A percentile compares a stretch with the other conserved stretches of the same genome.
Conservation (phyloP, 2,888 invertebrate genomes). For the Cheilosia grossa region DNA sequence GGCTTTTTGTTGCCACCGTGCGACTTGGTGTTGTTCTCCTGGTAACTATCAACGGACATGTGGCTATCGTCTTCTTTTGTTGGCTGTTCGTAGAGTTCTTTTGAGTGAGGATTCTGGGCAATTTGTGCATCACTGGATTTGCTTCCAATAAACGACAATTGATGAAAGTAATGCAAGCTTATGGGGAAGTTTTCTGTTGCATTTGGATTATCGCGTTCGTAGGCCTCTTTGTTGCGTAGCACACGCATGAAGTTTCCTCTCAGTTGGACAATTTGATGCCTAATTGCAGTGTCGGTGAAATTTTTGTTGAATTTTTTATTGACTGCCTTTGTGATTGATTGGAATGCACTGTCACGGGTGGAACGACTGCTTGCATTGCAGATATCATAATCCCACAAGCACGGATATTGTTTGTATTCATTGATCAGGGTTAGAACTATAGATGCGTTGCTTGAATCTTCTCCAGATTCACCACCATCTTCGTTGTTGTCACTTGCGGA, state of each 20-base stretch:
- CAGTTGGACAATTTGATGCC: background rate
- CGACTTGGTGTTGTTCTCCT: too few relatives aligned
- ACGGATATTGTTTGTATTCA: slow-evolving; percentile 14
- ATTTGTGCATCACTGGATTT: background rate
- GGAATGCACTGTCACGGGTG: background rate
- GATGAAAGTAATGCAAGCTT: slow-evolving; percentile 40
- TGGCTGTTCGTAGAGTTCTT: background rate
- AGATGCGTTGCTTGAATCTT: background rate
- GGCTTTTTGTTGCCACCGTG: background rate
- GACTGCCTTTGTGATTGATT: background rate
- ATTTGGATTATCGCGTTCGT: slow-evolving; percentile 21
- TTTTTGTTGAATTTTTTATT: background rate
- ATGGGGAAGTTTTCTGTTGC: background rate
- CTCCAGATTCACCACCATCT: background rate
- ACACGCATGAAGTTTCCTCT: background rate
- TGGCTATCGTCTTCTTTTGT: too few relatives aligned
- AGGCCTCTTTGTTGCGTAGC: slow-evolving; percentile 28
- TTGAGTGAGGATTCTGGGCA: too few relatives aligned
- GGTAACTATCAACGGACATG: too few relatives aligned
- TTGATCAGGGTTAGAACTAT: background rate
- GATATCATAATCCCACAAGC: slow-evolving; percentile 1
- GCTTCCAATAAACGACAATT: slow-evolving; percentile 20
- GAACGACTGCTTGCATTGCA: background rate
- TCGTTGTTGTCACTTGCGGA: too few relatives aligned
- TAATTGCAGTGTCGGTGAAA: background rate